A percentile compares a stretch with the other conserved stretches of the same genome.
phyloP scores from a whole-genome alignment of 2,113 vertebrate genomes.

The Guaruba guarouba region DNA sequence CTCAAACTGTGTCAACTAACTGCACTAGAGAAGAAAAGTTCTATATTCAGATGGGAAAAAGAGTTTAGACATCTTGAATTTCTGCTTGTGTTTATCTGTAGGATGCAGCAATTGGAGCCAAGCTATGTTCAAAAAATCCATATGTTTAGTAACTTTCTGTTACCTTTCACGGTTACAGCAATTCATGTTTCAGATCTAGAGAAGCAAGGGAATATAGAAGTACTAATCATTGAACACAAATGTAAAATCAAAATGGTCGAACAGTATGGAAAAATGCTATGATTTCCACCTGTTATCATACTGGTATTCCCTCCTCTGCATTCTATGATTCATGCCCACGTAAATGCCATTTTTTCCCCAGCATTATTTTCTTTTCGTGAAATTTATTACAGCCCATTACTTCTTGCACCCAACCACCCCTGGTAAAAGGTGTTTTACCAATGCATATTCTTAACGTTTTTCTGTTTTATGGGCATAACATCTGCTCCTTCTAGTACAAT shows the following conservation, averaged over 20 bases:
- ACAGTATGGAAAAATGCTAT: neutral
- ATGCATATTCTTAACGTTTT: neutral
- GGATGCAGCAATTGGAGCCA: neutral
- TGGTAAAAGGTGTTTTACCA: neutral
- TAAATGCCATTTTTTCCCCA: neutral
- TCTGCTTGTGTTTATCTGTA: neutral
- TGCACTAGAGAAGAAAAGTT: neutral
- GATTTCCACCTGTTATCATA: neutral
- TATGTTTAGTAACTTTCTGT: neutral
- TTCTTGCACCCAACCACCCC: neutral
- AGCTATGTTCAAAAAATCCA: neutral
- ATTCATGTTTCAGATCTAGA: neutral
- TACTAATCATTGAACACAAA: neutral
- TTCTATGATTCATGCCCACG: neutral
- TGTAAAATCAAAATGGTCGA: neutral
- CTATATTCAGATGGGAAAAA: neutral
- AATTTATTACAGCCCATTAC: neutral
- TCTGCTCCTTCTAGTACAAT: neutral
- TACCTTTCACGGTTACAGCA: neutral
- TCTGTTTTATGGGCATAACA: neutral
- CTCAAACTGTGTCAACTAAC: neutral
- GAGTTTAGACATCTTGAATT: neutral
- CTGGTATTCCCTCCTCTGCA: neutral
- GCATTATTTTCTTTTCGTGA: neutral
- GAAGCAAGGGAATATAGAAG: neutral